Conservation (phyloP, 2,888 invertebrate species). For the Agrilus mali region DNA sequence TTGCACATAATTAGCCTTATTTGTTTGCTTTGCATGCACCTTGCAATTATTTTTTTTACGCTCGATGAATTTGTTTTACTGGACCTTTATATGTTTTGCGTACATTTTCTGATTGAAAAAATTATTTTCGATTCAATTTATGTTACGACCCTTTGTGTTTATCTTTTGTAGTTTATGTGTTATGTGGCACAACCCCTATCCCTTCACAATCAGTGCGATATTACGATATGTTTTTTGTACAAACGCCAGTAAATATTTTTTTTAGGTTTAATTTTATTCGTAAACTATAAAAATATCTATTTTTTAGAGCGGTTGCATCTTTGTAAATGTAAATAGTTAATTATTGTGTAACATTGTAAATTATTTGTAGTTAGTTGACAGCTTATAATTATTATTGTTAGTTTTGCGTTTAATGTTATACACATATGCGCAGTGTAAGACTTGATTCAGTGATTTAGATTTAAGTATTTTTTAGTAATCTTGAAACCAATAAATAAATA, state of each 20-base stretch:
- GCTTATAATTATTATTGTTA: constrained; percentile 19
- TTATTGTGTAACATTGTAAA: constrained; percentile 14
- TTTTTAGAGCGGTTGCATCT: constrained; percentile 27
- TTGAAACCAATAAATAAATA: constrained; percentile 13
- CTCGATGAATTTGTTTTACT: constrained; percentile 31
- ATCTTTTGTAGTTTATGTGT: constrained; percentile 6
- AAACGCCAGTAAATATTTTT: too few species aligned
- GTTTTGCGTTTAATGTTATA: constrained; percentile 19
- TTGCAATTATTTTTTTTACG: constrained; percentile 6
- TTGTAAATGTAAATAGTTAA: constrained; percentile 28
- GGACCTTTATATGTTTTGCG: constrained; percentile 19
- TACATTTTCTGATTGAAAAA: constrained; percentile 12
- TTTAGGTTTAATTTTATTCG: background rate
- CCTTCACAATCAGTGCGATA: constrained; percentile 15
- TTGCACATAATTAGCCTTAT: too few species aligned
- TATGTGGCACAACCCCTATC: constrained; percentile 4
- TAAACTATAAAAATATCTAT: background rate
- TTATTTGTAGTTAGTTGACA: constrained; percentile 21
- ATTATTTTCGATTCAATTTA: constrained; percentile 15
- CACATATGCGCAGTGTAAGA: constrained; percentile 25
- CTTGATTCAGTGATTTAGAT: constrained; percentile 33
- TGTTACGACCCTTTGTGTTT: constrained; percentile 18
- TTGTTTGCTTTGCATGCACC: constrained; percentile 3
- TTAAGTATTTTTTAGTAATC: constrained; percentile 27
- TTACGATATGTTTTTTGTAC: constrained; percentile 9